A percentile compares a stretch with the other conserved stretches of the same genome.
Conservation (phyloP, 2,888 invertebrate species). For the Xylota sylvarum region DNA sequence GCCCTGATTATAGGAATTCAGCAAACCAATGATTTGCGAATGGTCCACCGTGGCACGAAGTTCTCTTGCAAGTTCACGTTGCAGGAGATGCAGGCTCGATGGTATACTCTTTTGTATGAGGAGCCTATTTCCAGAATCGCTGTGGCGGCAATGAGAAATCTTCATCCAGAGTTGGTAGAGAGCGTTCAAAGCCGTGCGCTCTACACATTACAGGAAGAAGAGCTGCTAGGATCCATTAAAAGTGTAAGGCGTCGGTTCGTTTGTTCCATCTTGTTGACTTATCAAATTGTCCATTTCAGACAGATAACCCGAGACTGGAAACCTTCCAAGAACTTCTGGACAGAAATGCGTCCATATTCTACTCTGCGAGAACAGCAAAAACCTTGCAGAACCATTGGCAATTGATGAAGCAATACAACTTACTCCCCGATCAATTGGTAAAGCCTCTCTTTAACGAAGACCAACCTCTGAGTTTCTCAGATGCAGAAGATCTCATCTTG, state of each 20-base stretch:
- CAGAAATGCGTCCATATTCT: conserved; percentile 94
- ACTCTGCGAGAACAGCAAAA: conserved; percentile 94
- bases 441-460: conserved; percentile 88
- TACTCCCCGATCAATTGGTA: conserved; percentile 95
- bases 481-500: conserved; percentile 95
- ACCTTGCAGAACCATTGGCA: conserved; percentile 95
- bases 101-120: conserved; percentile 98
- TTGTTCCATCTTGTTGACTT: neutral
- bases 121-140: conserved; percentile 96
- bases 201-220: conserved; percentile 96
- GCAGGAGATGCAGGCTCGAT: conserved; percentile 96
- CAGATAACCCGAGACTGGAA: conserved; percentile 89
- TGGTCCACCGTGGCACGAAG: conserved; percentile 95
- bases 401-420: conserved; percentile 94
- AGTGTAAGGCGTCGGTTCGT: conserved; percentile 89
- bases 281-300: conserved; percentile 85
- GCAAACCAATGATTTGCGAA: conserved; percentile 93
- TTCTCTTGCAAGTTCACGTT: conserved; percentile 98
- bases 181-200: conserved; percentile 95
- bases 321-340: conserved; percentile 94
- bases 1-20: conserved; percentile 96
- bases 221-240: conserved; percentile 91
- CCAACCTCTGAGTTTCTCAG: conserved; percentile 92
- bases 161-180: conserved; percentile 95
- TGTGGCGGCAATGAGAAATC: conserved; percentile 95